phyloP scores from a whole-genome alignment of 1,140 invertebrate species.

The Manduca sexta region DNA sequence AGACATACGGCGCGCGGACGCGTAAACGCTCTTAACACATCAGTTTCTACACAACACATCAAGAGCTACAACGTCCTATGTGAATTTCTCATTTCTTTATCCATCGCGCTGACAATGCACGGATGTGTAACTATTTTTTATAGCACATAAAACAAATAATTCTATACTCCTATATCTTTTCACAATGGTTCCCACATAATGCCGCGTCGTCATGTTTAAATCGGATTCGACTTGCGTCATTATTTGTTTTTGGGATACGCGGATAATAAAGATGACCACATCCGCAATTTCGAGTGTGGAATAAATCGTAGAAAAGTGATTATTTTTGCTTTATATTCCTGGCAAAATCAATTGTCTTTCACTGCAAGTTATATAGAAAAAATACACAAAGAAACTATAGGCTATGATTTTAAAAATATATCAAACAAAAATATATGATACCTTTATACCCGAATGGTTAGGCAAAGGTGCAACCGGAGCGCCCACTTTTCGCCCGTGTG shows the following conservation, averaged over 20 bases:
- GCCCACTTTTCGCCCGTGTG: no score
- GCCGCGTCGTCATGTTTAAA: conserved; percentile 5
- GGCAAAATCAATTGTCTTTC: no score
- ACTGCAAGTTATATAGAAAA: no score
- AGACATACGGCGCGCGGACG: no score
- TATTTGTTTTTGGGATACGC: conserved; percentile 29
- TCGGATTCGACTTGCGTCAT: conserved; percentile 25
- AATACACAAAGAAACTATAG: no score
- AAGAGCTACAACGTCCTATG: not conserved
- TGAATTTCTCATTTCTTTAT: not conserved
- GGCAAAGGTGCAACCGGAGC: no score
- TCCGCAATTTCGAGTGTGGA: conserved; percentile 20
- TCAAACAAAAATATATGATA: no score
- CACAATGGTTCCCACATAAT: conserved; percentile 1
- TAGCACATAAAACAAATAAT: not conserved
- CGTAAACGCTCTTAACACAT: not conserved
- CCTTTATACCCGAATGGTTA: no score
- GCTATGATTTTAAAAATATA: no score
- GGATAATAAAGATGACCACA: conserved; percentile 43
- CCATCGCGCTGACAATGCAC: not conserved
- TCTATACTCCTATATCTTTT: not conserved
- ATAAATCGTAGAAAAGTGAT: no score
- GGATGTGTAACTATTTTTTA: not conserved
- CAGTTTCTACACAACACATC: not conserved
- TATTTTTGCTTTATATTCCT: no score